A percentile compares a stretch with the other conserved stretches of the same genome.
Evolutionary conservation across 1,140 invertebrate species (phyloP).

Genomic region (Hesperophylax magnus): DNA sequence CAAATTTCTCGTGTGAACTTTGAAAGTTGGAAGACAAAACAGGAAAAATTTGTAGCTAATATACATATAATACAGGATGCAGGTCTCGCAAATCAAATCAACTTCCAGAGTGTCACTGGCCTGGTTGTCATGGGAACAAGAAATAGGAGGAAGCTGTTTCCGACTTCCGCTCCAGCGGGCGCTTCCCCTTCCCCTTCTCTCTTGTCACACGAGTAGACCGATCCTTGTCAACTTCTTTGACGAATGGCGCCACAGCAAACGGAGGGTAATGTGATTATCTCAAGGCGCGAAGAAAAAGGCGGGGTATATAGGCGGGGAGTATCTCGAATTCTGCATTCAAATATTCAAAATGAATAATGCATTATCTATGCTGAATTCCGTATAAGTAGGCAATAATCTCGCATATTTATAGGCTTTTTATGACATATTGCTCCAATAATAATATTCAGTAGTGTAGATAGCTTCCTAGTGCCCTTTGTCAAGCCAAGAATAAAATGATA

Average conservation of each 20-base stretch:
- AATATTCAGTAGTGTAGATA: too few species aligned
- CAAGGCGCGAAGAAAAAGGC: neutral
- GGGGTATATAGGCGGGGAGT: too few species aligned
- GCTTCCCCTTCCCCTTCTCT: neutral
- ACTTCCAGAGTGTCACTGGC: constrained; percentile 5
- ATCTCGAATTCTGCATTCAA: neutral
- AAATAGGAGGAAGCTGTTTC: constrained; percentile 7
- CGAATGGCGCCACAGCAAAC: constrained; percentile 18
- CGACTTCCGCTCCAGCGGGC: neutral
- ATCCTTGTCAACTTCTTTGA: constrained; percentile 25
- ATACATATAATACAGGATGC: too few species aligned
- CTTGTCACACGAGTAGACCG: neutral
- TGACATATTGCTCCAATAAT: too few species aligned
- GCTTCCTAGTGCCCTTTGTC: too few species aligned
- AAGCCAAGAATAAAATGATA: too few species aligned
- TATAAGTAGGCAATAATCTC: too few species aligned
- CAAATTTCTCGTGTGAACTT: too few species aligned
- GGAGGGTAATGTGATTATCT: constrained; percentile 20
- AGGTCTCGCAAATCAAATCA: neutral
- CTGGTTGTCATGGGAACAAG: constrained; percentile 5
- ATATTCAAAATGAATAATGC: constrained; percentile 13
- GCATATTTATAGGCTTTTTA: too few species aligned
- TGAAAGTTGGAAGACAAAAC: too few species aligned
- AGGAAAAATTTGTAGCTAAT: too few species aligned
- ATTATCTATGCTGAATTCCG: neutral